Evolutionary conservation across 2,113 vertebrate genomes (phyloP).

Genomic region (Lepus europaeus): DNA sequence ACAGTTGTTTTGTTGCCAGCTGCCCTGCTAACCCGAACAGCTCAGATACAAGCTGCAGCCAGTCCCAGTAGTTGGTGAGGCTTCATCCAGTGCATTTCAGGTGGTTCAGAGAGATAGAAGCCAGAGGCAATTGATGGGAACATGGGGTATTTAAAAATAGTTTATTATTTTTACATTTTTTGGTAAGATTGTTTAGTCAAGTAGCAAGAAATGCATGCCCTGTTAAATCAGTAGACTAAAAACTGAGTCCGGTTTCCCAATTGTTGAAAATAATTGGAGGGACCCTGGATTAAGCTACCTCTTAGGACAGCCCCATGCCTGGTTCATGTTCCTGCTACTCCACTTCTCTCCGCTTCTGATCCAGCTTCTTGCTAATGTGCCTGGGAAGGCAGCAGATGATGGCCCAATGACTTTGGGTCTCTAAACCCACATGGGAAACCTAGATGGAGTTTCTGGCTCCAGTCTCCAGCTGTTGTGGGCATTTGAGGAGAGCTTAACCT

Average conservation of each 20-base stretch:
- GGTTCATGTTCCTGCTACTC: no score
- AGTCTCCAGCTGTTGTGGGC: no score
- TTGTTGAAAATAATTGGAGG: slow-evolving; percentile 75
- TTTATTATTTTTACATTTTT: slow-evolving; percentile 55
- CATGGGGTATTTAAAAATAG: slow-evolving; percentile 60
- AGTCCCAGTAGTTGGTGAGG: not conserved
- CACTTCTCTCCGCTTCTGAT: no score
- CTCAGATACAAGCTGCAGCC: no score
- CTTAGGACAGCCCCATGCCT: no score
- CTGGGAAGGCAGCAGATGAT: no score
- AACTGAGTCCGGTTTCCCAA: not conserved
- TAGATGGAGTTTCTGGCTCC: no score
- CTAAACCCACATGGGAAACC: no score
- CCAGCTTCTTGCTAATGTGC: no score
- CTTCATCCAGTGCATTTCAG: slow-evolving; percentile 44
- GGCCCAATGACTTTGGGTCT: no score
- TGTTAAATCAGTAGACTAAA: slow-evolving; percentile 70
- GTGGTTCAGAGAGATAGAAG: slow-evolving; percentile 74
- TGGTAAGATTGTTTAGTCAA: slow-evolving; percentile 72
- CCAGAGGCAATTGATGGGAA: slow-evolving; percentile 60
- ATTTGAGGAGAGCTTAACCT: no score
- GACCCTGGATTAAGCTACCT: no score
- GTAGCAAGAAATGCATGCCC: slow-evolving; percentile 73
- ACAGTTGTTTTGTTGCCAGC: slow-evolving; percentile 77
- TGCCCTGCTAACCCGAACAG: slow-evolving; percentile 83